Evolutionary conservation across 2,888 invertebrate genomes (phyloP), one percentile per base, ranked within the genome.

Genomic region (Amblyteles armatorius): DNA sequence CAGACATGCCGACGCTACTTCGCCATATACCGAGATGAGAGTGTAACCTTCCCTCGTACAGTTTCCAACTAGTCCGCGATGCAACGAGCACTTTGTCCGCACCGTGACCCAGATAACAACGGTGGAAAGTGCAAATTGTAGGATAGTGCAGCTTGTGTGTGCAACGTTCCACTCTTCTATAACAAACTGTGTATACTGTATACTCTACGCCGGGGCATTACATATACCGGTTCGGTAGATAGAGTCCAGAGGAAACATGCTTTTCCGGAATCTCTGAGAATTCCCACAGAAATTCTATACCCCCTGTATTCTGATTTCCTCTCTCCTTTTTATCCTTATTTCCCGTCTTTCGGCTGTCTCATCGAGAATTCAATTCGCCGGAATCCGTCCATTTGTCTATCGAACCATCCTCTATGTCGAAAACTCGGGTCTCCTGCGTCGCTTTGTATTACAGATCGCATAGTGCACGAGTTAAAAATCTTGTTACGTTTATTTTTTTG

Each of bases 21-120:
- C 50, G 63, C 57, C 19, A 22, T 36, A 36, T n/a, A 36, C 19
- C 22, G 67, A 77, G 36, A 67, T 22, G 36, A 19, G 22, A 52
- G 36, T 26, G 19, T 36, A 52, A 67, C 33, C 52, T 9, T 65
- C 29, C 0, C 65, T 5, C 52, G 52, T 50, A 65, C 26, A 67
- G 77, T 77, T 77, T 67, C 67, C 26, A 67, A 77, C 77, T 77
- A 40, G 77, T 87, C 74, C 83, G 84, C 82, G 76, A 79, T 82
- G 67, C 83, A 82, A 65, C 83, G 88, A 67, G 87, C 86, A 89
- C 90, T 89, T 89, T 90, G 90, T 89, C 90, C 88, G 7, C 33
- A 52, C 77, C 84, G 90, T 88, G 88, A 88, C 90, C 89, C 77
- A 89, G 84, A 90, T 90, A 89, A 86, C 88, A 79, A 88, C 87